A percentile compares a stretch with the other conserved stretches of the same genome.
phyloP scores from a whole-genome alignment of 2,797 vertebrate genomes.

The Cygnus olor region DNA sequence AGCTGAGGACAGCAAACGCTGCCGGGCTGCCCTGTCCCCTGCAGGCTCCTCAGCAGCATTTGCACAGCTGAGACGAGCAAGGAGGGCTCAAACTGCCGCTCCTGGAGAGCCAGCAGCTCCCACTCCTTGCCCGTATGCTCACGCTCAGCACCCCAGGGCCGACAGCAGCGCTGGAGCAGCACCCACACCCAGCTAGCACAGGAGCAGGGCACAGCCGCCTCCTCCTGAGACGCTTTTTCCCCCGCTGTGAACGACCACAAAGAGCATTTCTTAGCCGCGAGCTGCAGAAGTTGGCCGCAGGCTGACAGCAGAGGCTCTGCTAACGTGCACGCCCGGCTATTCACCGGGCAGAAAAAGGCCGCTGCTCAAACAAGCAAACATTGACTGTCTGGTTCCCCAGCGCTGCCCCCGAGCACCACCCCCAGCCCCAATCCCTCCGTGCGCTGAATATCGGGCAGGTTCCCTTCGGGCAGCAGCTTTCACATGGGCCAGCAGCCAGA shows the following conservation, averaged over 20 bases:
- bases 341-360: background rate
- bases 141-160: rapidly evolving
- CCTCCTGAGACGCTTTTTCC: background rate
- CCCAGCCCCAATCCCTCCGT: background rate
- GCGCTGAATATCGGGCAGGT: background rate
- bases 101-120: background rate
- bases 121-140: rapidly evolving
- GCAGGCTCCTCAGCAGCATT: background rate
- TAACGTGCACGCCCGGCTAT: rapidly evolving
- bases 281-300: background rate
- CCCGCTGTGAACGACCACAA: background rate
- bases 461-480: background rate
- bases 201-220: background rate
- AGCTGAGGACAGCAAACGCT: background rate
- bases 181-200: rapidly evolving
- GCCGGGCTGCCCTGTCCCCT: rapidly evolving
- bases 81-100: background rate
- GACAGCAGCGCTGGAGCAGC: rapidly evolving
- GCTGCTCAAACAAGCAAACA: background rate
- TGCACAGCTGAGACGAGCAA: background rate
- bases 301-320: background rate
- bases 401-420: background rate
- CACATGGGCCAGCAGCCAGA: rapidly evolving
- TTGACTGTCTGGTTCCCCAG: background rate
- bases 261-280: rapidly evolving